Conservation (phyloP, 1,140 invertebrate species). For the Drosophila virilis region DNA sequence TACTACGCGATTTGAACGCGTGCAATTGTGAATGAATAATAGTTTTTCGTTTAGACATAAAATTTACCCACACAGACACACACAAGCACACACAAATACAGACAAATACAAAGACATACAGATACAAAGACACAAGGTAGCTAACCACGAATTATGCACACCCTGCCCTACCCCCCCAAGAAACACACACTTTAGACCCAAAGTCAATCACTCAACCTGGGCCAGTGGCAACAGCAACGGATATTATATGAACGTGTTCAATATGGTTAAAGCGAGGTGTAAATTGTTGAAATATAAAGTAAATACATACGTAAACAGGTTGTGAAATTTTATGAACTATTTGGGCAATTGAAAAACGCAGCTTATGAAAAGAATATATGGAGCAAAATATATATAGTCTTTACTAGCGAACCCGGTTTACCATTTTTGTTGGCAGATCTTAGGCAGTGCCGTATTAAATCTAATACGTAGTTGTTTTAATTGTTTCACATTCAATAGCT, state of each 20-base stretch:
- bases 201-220: constrained; percentile 24
- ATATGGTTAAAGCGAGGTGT: constrained; percentile 73
- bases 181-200: constrained; percentile 24
- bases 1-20: neutral
- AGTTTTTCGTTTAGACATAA: neutral
- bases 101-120: neutral
- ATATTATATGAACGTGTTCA: constrained; percentile 78
- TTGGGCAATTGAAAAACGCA: neutral
- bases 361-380: neutral
- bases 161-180: constrained; percentile 9
- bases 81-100: neutral
- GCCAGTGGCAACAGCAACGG: constrained; percentile 62
- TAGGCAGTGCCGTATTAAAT: no score
- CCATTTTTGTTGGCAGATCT: no score
- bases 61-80: constrained; percentile 15
- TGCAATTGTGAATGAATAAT: constrained; percentile 13
- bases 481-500: no score
- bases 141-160: constrained; percentile 39
- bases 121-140: constrained; percentile 39
- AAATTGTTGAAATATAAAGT: constrained; percentile 74
- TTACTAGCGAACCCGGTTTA: no score
- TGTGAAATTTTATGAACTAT: neutral
- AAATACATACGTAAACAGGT: constrained; percentile 42
- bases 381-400: neutral
- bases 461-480: no score